Evolutionary conservation across 2,888 invertebrate genomes (phyloP).

Genomic region (Artemia sinica): DNA sequence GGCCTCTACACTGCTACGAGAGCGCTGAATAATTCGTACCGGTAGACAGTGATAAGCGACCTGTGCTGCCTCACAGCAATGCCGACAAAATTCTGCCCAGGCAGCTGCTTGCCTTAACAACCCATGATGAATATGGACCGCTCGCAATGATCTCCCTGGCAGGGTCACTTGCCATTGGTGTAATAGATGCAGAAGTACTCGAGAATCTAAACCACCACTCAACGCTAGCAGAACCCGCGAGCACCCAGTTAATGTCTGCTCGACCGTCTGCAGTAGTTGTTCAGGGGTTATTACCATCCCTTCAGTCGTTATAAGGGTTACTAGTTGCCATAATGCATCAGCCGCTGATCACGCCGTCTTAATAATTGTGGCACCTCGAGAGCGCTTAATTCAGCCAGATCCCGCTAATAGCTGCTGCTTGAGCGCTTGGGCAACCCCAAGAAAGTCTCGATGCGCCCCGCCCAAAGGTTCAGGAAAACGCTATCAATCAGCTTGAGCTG

Average conservation of each 20-base stretch:
- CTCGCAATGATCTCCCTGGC: neutral
- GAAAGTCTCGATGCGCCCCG: constrained; percentile 11
- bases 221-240: no score
- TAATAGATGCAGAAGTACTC: neutral
- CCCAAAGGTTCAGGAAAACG: constrained; percentile 17
- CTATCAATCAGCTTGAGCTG: constrained; percentile 16
- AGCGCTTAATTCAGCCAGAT: no score
- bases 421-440: constrained; percentile 10
- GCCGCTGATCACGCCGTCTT: no score
- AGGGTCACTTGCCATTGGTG: neutral
- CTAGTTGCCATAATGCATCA: neutral
- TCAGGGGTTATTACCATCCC: neutral
- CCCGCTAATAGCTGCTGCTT: neutral
- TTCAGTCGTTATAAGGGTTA: neutral
- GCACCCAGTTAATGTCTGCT: neutral
- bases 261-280: neutral
- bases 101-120: neutral
- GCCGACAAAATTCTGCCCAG: neutral
- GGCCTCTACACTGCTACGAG: neutral
- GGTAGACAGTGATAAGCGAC: neutral
- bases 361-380: no score
- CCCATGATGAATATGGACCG: neutral
- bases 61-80: no score
- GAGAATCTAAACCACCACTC: neutral
- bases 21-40: neutral